phyloP scores from a whole-genome alignment of 2,113 vertebrate species.

The Psittacara wagleri region DNA sequence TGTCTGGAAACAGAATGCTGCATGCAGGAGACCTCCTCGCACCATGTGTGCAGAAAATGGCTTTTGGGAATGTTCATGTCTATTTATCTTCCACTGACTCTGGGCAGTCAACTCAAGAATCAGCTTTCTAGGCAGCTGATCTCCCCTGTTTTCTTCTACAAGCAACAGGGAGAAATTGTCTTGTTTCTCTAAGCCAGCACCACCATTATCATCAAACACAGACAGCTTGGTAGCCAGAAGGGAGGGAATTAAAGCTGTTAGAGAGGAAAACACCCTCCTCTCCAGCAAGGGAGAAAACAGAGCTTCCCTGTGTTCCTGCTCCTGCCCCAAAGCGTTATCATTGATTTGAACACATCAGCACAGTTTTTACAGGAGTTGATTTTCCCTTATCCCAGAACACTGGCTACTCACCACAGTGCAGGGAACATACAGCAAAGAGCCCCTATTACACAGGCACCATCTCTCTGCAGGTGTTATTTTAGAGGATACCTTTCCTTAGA shows the following conservation, averaged over 20 bases:
- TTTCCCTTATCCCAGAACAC: not conserved
- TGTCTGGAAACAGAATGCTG: not conserved
- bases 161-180: not conserved
- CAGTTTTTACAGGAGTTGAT: not conserved
- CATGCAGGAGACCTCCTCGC: not conserved
- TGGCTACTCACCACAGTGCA: not conserved
- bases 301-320: not conserved
- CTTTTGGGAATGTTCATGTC: not conserved
- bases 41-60: not conserved
- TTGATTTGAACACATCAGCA: not conserved
- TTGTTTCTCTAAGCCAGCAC: not conserved
- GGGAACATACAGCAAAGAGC: not conserved
- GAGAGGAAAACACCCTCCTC: not conserved
- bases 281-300: not conserved
- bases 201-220: not conserved
- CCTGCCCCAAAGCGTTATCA: not conserved
- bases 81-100: not conserved
- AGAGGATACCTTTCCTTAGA: not conserved
- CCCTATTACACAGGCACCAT: rapidly evolving
- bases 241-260: not conserved
- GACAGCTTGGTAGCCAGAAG: not conserved
- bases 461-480: not conserved
- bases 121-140: not conserved
- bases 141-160: not conserved
- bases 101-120: not conserved